phyloP scores from a whole-genome alignment of 2,797 vertebrate species.

The Tenualosa ilisha region DNA sequence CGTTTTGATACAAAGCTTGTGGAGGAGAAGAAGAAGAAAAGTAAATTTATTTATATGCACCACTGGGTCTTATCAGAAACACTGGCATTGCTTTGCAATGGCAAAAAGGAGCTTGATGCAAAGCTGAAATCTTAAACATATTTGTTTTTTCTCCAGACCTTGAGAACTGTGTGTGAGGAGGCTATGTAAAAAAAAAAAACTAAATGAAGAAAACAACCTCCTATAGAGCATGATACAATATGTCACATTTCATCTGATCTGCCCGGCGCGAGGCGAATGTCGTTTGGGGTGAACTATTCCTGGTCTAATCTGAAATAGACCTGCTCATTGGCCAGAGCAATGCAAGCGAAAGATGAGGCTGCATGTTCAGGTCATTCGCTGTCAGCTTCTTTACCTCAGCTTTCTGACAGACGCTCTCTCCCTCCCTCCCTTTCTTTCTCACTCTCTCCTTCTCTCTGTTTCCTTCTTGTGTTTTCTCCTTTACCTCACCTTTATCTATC shows the following conservation, averaged over 20 bases:
- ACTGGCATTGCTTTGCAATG: neutral
- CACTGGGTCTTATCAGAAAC: no score
- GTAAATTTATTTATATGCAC: neutral
- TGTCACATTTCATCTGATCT: slow-evolving; percentile 20
- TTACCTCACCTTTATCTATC: no score
- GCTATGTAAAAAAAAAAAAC: neutral
- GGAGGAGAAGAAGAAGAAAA: neutral
- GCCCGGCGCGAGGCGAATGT: neutral
- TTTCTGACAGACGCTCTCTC: slow-evolving; percentile 5
- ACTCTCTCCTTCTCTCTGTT: slow-evolving; percentile 4
- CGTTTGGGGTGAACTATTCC: slow-evolving; percentile 22
- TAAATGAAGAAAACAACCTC: slow-evolving; percentile 10
- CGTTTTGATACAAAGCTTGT: neutral
- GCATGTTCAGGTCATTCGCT: neutral
- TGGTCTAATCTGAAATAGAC: slow-evolving; percentile 21
- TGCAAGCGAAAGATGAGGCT: slow-evolving; percentile 12
- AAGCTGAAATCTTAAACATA: neutral
- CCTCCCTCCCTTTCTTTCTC: neutral
- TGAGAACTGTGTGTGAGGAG: neutral
- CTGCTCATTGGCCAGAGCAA: slow-evolving; percentile 11
- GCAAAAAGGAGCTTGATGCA: neutral
- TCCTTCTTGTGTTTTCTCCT: neutral
- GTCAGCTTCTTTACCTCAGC: slow-evolving; percentile 17
- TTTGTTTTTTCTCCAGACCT: neutral
- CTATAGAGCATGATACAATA: slow-evolving; percentile 11